Base-by-base conservation (phyloP, 1,140 invertebrate species). In the Mamestra configurata region DNA sequence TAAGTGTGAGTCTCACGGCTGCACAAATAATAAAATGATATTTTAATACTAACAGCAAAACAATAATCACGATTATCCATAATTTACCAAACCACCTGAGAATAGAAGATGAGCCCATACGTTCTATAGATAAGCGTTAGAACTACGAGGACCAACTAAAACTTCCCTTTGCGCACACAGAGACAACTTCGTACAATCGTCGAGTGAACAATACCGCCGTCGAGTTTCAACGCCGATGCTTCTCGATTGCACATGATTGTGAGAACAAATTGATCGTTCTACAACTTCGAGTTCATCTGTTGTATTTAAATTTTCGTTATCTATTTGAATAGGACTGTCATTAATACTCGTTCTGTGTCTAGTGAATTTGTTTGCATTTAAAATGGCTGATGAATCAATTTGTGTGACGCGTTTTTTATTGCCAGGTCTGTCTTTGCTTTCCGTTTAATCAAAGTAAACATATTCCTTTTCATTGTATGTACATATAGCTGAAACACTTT, bases 171-270 rank as follows among this genome's bases (percentile, higher is more conserved):
- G 64, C 24, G 27, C 46, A 51, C 40, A 70, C 71, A 43, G 51
- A 35, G 35, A 43, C 51, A 57, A 43, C 31, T 75, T 43, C 13
- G 20, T 24, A 73, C 71, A 57, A 73, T 73, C 35, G 53, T 22
- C 4, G 71, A 57, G 18, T 37, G 40, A 70, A 73, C 71, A 73
- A 73, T 73, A 53, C 71, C 53, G 3, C 35, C 35, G 53, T 73
- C 49, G 71, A 73, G 71, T 37, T 49, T 55, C 71, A 40, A 66
- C 61, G 53, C 31, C 31, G 31, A 55, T 51, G 31, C 53, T 24
- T 40, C 51, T 75, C 53, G 71, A 75, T 75, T 75, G 71, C 71
- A 75, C 71, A 75, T 57, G 53, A 75, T 75, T 59, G 53, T 73
- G 66, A 18, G 35, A 57, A 31, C 71, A 75, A 75, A 59, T 75